Evolutionary conservation across 2,797 vertebrate species (phyloP).

Genomic region (Loriculus beryllinus): DNA sequence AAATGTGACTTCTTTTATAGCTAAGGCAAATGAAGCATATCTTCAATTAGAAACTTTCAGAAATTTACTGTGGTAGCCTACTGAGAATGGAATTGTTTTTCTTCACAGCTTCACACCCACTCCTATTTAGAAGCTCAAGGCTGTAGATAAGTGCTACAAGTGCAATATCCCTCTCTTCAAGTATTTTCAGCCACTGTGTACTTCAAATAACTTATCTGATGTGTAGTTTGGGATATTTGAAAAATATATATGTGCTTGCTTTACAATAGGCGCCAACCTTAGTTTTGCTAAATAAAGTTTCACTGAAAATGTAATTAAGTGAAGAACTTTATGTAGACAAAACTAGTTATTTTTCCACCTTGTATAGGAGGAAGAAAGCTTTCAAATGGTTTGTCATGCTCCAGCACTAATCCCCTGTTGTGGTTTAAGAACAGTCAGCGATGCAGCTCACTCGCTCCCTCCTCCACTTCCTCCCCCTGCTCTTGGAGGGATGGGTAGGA

Average conservation of each 20-base stretch:
- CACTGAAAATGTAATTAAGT: background rate
- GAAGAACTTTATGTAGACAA: background rate
- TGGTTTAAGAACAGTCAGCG: too few species aligned
- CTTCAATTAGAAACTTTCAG: constrained; percentile 83
- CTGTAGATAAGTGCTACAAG: constrained; percentile 60
- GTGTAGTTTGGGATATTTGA: background rate
- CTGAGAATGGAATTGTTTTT: constrained; percentile 82
- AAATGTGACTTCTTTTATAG: constrained; percentile 75
- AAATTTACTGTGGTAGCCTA: constrained; percentile 77
- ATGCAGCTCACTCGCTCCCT: too few species aligned
- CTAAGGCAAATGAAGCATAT: constrained; percentile 78
- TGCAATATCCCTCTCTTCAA: constrained; percentile 62
- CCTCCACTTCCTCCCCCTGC: too few species aligned
- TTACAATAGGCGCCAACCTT: background rate
- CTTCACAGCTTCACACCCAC: constrained; percentile 72
- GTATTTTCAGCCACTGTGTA: constrained; percentile 52
- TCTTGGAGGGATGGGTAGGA: too few species aligned
- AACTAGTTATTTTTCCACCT: background rate
- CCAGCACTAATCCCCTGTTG: background rate
- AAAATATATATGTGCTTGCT: background rate
- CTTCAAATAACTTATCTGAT: constrained; percentile 48
- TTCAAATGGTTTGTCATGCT: background rate
- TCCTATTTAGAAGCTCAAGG: constrained; percentile 59
- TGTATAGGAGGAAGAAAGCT: background rate
- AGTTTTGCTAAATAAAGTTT: background rate